Base-by-base conservation (phyloP, 2,113 vertebrate species). In the Ammodytes dubius region DNA sequence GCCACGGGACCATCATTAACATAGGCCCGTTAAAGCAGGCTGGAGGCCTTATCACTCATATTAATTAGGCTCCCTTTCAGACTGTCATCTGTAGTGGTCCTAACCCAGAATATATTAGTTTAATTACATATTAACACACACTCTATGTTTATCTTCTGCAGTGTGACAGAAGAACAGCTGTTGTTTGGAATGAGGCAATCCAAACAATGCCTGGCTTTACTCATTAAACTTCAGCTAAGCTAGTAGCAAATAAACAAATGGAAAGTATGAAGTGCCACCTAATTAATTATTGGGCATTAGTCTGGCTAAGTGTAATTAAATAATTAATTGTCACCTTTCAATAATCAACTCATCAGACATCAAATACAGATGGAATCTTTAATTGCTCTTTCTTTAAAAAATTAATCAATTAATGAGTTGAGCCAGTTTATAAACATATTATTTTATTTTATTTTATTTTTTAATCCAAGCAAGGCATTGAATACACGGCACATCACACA, bases 1-100 rank as follows among this genome's bases (percentile, higher is more conserved):
- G 84, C 86, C 80, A 79, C 71, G 74, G 87, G 54, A 84, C 82
- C 72, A 60, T 93, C 85, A 92, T 95, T 95, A 93, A 89, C 93
- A 92, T 76, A 75, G 69, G 56, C 52, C 79, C 45, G 88, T 91
- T 92, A 88, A 87, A 91, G 68, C 11, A 53, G 66, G 59, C 72
- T 65, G 47, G 74, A 84, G 84, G 85, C 58, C 47, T 54, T 81
- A 87, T 75, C 40, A 57, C 19, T 43, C 61, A 35, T 4, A 39
- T 91, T 78, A 74, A 71, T 68, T 58, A 39, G 12, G 17, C 27
- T 46, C 40, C 61, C 69, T 13, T 40, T 60, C 70, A 27, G 19
- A 57, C 74, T 4, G 39, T 79, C 56, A 73, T 6, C 54, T 61
- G 63, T 4, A 19, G 27, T 27, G 6, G 10, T 65, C 5, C 9